These are phyloP conservation scores for Karalla daura DNA, from an alignment of 2,797 vertebrate species.

Conservation along the genomic window DNA sequence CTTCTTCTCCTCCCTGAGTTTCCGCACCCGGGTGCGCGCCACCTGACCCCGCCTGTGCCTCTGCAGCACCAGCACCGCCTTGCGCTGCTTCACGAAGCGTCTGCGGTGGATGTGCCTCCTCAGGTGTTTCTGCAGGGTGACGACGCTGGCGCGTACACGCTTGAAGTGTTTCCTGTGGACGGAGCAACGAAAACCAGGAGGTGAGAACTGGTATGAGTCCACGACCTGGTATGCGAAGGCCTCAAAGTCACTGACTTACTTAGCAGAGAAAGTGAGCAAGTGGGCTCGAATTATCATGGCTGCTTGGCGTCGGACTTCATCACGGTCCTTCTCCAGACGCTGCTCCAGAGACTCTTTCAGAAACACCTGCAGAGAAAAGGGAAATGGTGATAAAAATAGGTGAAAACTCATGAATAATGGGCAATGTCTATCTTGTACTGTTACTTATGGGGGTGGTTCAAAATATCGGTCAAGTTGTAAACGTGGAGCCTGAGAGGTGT, in stretches of 20 bases:
- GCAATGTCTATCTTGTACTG: no score
- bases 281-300: constrained; percentile 91
- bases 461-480: no score
- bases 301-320: constrained; percentile 82
- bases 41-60: constrained; percentile 89
- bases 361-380: constrained; percentile 78
- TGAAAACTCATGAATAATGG: neutral
- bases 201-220: neutral
- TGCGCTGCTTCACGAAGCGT: constrained; percentile 79
- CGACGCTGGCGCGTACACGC: constrained; percentile 80
- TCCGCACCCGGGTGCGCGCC: constrained; percentile 82
- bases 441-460: no score
- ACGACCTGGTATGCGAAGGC: neutral
- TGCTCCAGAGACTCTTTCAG: constrained; percentile 87
- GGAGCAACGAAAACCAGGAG: no score
- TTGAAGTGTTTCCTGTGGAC: constrained; percentile 88
- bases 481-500: no score
- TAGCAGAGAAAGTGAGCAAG: constrained; percentile 90
- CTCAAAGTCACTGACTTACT: constrained; percentile 65
- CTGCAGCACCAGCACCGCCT: constrained; percentile 86
- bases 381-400: neutral
- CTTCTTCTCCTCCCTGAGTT: constrained; percentile 84
- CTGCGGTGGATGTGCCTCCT: constrained; percentile 84
- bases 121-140: constrained; percentile 91
- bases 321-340: constrained; percentile 84